Percentiles rank a stretch among this genome's conserved stretches.
Evolutionary conservation across 2,113 vertebrate species (phyloP).

Genomic region (Misgurnus anguillicaudatus): DNA sequence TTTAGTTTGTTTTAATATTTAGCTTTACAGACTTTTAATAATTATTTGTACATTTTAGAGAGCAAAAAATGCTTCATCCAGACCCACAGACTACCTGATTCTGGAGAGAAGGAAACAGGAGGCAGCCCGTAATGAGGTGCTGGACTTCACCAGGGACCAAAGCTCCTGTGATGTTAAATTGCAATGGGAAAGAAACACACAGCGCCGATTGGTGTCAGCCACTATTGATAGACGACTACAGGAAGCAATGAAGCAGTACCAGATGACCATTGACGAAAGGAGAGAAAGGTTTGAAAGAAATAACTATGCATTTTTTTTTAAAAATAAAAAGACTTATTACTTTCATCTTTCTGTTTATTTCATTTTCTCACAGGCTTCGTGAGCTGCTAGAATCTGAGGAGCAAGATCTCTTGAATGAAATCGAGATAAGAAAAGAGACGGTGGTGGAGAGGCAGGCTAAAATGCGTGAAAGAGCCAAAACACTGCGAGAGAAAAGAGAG

Average conservation of each 20-base stretch:
- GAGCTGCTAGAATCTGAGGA: conserved; percentile 83
- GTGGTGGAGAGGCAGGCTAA: conserved; percentile 68
- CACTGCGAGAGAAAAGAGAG: conserved; percentile 79
- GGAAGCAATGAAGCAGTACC: conserved; percentile 64
- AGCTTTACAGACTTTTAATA: neutral
- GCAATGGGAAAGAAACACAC: conserved; percentile 68
- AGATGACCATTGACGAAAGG: conserved; percentile 68
- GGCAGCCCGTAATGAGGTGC: conserved; percentile 54
- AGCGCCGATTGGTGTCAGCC: conserved; percentile 61
- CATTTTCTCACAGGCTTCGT: conserved; percentile 73
- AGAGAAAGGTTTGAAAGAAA: conserved; percentile 75
- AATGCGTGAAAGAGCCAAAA: conserved; percentile 76
- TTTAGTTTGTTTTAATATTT: neutral
- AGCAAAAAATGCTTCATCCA: conserved; percentile 63
- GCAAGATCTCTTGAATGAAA: conserved; percentile 72
- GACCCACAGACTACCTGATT: conserved; percentile 48
- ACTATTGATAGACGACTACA: conserved; percentile 64
- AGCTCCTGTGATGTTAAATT: conserved; percentile 41
- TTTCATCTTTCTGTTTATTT: neutral
- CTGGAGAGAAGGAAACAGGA: conserved; percentile 63
- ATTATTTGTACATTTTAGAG: conserved; percentile 61
- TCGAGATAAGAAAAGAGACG: conserved; percentile 74
- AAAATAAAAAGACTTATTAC: neutral
- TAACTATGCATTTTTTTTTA: neutral
- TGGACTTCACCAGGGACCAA: conserved; percentile 63